Evolutionary conservation across 2,888 invertebrate species (phyloP), one percentile per base, ranked within the genome.

Genomic region (Petrolisthes cinctipes): DNA sequence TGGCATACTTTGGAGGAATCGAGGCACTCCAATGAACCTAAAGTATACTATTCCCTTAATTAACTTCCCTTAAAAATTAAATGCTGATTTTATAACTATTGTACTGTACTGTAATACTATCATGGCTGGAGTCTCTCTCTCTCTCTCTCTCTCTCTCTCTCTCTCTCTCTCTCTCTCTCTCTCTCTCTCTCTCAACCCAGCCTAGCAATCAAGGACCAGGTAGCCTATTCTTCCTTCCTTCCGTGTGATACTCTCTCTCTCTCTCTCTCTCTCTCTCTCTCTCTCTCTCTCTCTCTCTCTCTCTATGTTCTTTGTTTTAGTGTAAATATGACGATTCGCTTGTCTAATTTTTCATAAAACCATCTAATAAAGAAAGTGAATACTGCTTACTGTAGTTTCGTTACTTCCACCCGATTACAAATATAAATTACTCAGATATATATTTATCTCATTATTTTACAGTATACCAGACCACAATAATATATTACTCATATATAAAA

Each of bases 131-230:
- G n/a, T 75, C 20, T 75, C 75, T 5, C 75, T 75, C 75, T 75
- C 75, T 5, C 75, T 75, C 75, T 75, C 75, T 75, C 75, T 75
- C 75, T 75, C 75, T 75, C 75, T 75, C 75, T 75, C 75, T 75
- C 75, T 75, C 75, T 75, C 75, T 14, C n/a, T 75, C 5, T 73
- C 5, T 73, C 4, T 73, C 14, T 73, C 20, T 73, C 14, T 73
- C 2, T 20, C 14, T 20, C 20, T 73, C 7, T 20, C 9, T 23
- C 7, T 73, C 20, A 14, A 23, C 37, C 76, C 51, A 76, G 20
- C 37, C 23, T 61, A 61, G 5, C 76, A 37, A 5, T 9, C 14
- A 76, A 23, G 6, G 37, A 5, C 14, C 6, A 37, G 7, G 76
- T 11, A 61, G 17, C 17, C 61, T 61, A 17, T 61, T 61, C 3